These are phyloP conservation scores for Pocillopora damicornis DNA, from an alignment of 64 coral and sea anemone genomes.

Conservation along the genomic window DNA sequence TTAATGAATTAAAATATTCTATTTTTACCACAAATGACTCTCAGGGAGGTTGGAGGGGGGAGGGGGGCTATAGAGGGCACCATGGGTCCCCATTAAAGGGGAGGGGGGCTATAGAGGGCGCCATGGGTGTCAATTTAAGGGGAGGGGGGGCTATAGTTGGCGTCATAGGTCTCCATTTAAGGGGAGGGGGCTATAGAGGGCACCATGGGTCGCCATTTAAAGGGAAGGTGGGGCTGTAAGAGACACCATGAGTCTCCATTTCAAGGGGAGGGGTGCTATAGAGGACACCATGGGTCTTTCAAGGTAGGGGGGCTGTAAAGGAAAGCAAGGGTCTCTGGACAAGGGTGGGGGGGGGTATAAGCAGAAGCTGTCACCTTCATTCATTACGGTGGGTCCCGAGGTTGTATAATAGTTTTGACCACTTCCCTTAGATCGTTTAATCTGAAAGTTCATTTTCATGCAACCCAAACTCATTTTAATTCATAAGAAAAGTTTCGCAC, in stretches of 20 bases:
- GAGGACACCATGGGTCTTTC: neutral
- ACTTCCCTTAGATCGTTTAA: neutral
- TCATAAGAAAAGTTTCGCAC: neutral
- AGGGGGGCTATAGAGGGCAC: no score
- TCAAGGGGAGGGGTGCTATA: neutral
- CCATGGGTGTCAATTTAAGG: neutral
- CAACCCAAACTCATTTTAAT: neutral
- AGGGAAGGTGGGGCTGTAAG: neutral
- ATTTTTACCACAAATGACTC: no score
- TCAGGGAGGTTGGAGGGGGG: no score
- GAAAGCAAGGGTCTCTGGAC: neutral
- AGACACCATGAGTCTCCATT: neutral
- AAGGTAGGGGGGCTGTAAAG: neutral
- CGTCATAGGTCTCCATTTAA: neutral
- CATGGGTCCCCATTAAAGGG: no score
- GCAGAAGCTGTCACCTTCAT: neutral
- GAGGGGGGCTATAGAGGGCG: no score
- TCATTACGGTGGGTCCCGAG: constrained; percentile 13
- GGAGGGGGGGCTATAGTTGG: neutral
- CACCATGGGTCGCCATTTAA: neutral
- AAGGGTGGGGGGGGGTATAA: neutral
- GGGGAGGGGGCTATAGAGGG: neutral
- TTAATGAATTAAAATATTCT: no score
- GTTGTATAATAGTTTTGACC: constrained; percentile 6
- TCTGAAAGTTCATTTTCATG: neutral